Conservation (phyloP, 2,888 invertebrate genomes). For the Hydriomena furcata region DNA sequence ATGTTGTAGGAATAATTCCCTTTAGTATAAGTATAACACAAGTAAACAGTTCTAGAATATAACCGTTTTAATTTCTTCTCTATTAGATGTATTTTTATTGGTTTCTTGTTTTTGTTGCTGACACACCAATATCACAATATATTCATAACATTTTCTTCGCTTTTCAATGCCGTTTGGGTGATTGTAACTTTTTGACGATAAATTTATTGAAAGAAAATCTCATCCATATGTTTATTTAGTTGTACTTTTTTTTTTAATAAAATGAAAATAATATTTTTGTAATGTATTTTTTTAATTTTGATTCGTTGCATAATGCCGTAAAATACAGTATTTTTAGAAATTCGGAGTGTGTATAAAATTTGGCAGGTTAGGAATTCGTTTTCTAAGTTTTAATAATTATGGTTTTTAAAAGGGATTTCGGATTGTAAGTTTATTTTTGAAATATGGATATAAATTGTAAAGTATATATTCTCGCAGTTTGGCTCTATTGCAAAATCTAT, state of each 20-base stretch:
- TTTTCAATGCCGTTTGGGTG: slow-evolving; percentile 11
- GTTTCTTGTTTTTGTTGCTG: slow-evolving; percentile 29
- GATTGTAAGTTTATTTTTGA: slow-evolving; percentile 52
- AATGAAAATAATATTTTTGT: slow-evolving; percentile 27
- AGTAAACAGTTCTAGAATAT: slow-evolving; percentile 62
- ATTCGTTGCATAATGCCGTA: slow-evolving; percentile 25
- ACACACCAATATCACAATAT: background rate
- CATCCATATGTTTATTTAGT: slow-evolving; percentile 29
- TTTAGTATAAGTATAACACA: slow-evolving; percentile 68
- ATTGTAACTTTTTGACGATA: slow-evolving; percentile 13
- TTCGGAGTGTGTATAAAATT: slow-evolving; percentile 32
- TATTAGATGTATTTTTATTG: slow-evolving; percentile 41
- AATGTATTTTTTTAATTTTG: slow-evolving; percentile 22
- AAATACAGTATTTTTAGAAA: slow-evolving; percentile 34
- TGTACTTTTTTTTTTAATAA: slow-evolving; percentile 19
- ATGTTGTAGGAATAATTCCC: slow-evolving; percentile 77
- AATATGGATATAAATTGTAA: slow-evolving; percentile 54
- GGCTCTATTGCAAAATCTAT: slow-evolving; percentile 68
- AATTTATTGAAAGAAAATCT: slow-evolving; percentile 18
- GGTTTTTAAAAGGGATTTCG: slow-evolving; percentile 32
- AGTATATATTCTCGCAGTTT: slow-evolving; percentile 62
- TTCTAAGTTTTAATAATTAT: slow-evolving; percentile 35
- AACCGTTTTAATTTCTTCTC: slow-evolving; percentile 54
- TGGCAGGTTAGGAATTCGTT: slow-evolving; percentile 31
- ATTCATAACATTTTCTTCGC: slow-evolving; percentile 1